phyloP scores from a whole-genome alignment of 2,797 vertebrate genomes.

The Sternotherus odoratus region DNA sequence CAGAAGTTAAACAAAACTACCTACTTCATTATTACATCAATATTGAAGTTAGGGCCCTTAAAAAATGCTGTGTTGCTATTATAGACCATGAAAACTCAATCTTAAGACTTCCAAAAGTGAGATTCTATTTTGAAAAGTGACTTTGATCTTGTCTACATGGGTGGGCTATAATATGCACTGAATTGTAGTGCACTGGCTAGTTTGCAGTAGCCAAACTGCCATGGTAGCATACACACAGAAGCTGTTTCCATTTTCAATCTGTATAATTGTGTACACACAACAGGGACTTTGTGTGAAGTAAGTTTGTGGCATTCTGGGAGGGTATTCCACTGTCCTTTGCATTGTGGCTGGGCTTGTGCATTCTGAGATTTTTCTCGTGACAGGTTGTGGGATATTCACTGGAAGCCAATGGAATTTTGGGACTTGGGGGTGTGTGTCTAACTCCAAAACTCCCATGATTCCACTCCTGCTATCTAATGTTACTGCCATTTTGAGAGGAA shows the following conservation, averaged over 20 bases:
- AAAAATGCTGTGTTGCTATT: neutral
- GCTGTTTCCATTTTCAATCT: neutral
- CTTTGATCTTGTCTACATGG: neutral
- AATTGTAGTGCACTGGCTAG: neutral
- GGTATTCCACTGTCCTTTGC: neutral
- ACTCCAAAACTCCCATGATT: neutral
- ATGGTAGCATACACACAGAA: neutral
- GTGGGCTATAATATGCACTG: neutral
- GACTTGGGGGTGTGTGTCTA: neutral
- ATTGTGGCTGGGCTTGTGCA: neutral
- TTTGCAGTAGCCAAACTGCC: neutral
- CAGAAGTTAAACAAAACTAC: neutral
- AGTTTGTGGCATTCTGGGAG: neutral
- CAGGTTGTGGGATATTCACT: neutral
- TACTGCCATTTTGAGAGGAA: neutral
- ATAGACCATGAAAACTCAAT: neutral
- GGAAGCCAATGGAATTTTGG: neutral
- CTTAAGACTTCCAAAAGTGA: neutral
- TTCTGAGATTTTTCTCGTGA: neutral
- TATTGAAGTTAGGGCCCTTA: neutral
- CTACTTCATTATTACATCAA: neutral
- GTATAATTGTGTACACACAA: neutral
- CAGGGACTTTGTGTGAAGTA: neutral
- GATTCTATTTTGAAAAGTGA: neutral
- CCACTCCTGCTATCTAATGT: neutral